Base-by-base conservation (phyloP, 30 jellyfish, hydroid and myxozoan species). In the Haliclystus octoradiatus region DNA sequence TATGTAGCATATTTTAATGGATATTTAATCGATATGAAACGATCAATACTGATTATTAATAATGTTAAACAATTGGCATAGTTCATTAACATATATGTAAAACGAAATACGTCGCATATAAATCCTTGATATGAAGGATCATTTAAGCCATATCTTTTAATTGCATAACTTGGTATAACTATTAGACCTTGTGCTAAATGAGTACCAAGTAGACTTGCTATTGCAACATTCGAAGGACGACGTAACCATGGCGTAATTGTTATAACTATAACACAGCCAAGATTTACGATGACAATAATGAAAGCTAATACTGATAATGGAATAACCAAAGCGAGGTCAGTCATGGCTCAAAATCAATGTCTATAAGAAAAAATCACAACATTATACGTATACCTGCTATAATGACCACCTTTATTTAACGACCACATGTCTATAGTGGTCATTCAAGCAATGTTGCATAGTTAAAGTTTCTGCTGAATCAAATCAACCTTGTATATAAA, bases 101-200 rank as follows among this genome's bases (percentile, higher is more conserved):
- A 60, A 40, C 97, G 92, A 74, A 87, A 87, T 1, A 66, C 62
- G 57, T 87, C 84, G 57, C 95, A 83, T 13, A 72, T 70, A 22
- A 33, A 33, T 15, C 15, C 24, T 24, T 26, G 31, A 23, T 31
- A 26, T 40, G 79, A 73, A 22, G 69, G 23, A 32, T 70, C 67
- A 2, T 61, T 40, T 66, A 70, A 23, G 0, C 47, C 69, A 23
- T 34, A 53, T 26, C 83, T 29, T 64, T 87, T 87, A 28, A 75
- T 71, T 47, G 85, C 80, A 30, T 87, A 87, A 15, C 73, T 65
- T 2, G 97, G 97, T 5, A 87, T 72, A 1, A 87, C 97, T 61
- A 79, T 2, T 23, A 75, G 26, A 28, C 97, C 97, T 65, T 87
- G 97, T n/a, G 75, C 14, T 2, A 87, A 60, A 62, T 87, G 94